Base-by-base conservation (phyloP, 2,113 vertebrate species). In the Trematomus loennbergii region DNA sequence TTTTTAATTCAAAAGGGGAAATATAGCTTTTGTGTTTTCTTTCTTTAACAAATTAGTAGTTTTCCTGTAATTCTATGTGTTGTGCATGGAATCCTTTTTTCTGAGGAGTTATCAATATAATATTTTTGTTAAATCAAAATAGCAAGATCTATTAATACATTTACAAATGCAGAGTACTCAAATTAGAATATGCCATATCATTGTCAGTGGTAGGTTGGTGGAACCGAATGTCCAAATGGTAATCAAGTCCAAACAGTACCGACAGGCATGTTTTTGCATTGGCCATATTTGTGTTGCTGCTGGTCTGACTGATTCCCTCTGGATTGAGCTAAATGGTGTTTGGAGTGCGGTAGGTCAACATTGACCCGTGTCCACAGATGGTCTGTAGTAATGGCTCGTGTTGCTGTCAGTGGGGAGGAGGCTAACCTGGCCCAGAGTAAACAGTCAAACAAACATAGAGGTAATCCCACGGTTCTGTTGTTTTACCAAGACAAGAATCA, bases 321-420 rank as follows among this genome's bases (percentile, higher is more conserved):
- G 85, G 81, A 82, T 54, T 73, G 25, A 54, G 64, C 61, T 80
- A 52, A 33, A 33, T 64, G 72, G 69, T 89, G 89, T 92, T 91
- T 91, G 49, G 75, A 87, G 79, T 85, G 83, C 60, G 55, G 76
- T 72, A 78, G 79, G 84, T 89, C 90, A 91, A 91, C 87, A 81
- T 4, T 88, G 89, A 92, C 84, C 85, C 57, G 64, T 84, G 84
- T 81, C 88, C 88, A 89, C 93, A 93, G 87, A 92, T 92, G 93
- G 89, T 78, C 82, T 50, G 72, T 57, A 71, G 83, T 79, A 79
- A 92, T 83, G 87, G 68, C 75, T 89, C 48, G 12, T 89, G 86
- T 79, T 89, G 88, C 86, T 50, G 75, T 79, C 72, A 40, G 82
- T 3, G 63, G 72, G 81, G 73, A 46, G 84, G 84, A 71, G 4